Conservation (phyloP, 2,797 vertebrate genomes). For the Ibycter americanus region DNA sequence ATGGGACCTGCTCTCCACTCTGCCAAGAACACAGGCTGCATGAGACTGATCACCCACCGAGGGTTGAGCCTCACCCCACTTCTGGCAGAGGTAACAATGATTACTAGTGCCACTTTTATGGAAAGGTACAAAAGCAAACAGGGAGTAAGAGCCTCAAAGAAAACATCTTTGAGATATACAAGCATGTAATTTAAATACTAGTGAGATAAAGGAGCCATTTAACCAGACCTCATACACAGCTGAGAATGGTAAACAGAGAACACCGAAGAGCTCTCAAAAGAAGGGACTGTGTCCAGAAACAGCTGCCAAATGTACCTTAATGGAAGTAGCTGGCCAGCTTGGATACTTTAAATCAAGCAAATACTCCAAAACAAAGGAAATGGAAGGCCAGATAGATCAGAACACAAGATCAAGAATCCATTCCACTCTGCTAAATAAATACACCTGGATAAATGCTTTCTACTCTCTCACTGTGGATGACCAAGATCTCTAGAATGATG, state of each 20-base stretch:
- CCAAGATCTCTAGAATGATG: background rate
- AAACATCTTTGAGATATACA: conserved; percentile 1
- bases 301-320: conserved; percentile 53
- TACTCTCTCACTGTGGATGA: background rate
- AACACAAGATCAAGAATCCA: background rate
- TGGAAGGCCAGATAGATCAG: conserved; percentile 21
- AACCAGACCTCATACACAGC: conserved; percentile 16
- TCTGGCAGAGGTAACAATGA: background rate
- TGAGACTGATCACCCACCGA: background rate
- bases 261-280: conserved; percentile 16
- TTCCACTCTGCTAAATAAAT: conserved; percentile 20
- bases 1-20: background rate
- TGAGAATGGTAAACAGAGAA: conserved; percentile 53
- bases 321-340: conserved; percentile 3
- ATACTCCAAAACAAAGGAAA: conserved; percentile 45
- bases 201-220: conserved; percentile 29
- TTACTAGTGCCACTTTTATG: background rate
- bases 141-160: background rate
- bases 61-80: background rate
- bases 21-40: background rate
- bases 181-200: conserved; percentile 13
- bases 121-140: conserved; percentile 14
- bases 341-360: conserved; percentile 11
- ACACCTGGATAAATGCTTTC: conserved; percentile 10
- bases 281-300: background rate